These are phyloP conservation scores for Scolanthus callimorphus DNA, from an alignment of 92 coral and sea anemone species.

Conservation along the genomic window DNA sequence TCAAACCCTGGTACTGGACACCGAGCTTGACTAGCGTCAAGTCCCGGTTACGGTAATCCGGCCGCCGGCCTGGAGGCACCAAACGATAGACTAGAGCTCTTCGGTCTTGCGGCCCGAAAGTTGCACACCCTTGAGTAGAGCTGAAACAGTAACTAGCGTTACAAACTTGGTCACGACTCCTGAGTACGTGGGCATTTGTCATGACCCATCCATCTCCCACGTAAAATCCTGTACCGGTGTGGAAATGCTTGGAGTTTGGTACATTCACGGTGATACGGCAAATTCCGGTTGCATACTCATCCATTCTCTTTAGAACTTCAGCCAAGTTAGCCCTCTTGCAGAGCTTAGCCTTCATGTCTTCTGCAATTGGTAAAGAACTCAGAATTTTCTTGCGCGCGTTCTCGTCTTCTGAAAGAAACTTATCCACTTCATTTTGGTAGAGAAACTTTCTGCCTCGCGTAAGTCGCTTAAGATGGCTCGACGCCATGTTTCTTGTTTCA, in stretches of 20 bases:
- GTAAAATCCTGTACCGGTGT: constrained; percentile 65
- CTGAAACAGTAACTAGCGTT: constrained; percentile 55
- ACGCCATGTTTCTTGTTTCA: constrained; percentile 34
- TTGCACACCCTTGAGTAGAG: constrained; percentile 34
- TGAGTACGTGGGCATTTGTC: constrained; percentile 64
- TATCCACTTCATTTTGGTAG: constrained; percentile 60
- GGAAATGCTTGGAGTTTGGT: constrained; percentile 28
- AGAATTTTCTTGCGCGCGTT: constrained; percentile 47
- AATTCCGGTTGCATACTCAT: constrained; percentile 62
- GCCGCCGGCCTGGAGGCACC: constrained; percentile 78
- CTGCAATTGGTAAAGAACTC: constrained; percentile 56
- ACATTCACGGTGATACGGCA: constrained; percentile 61
- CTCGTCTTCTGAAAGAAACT: constrained; percentile 40
- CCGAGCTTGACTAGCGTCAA: constrained; percentile 73
- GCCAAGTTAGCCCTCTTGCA: constrained; percentile 27
- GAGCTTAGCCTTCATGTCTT: constrained; percentile 43
- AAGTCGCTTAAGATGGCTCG: constrained; percentile 33
- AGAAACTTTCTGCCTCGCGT: constrained; percentile 67
- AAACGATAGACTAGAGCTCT: constrained; percentile 74
- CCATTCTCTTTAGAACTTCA: constrained; percentile 48
- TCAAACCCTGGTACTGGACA: constrained; percentile 48
- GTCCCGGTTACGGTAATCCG: constrained; percentile 84
- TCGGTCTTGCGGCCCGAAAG: constrained; percentile 56
- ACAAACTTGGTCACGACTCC: constrained; percentile 67
- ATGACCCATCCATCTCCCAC: constrained; percentile 83